phyloP scores from a whole-genome alignment of 1,140 invertebrate genomes.

The honey bee (Apis mellifera) region Amel_HAv3.1 CM009934.2:10959001-10959500 shows the following conservation, averaged over 20 bases:
- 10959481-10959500: slow-evolving; percentile 21
- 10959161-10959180: slow-evolving; percentile 34
- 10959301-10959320: neutral
- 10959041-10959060: neutral
- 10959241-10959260: neutral
- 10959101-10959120: neutral
- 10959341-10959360: neutral
- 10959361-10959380: no score
- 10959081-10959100: neutral
- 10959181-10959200: neutral
- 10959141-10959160: neutral
- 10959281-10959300: slow-evolving; percentile 16
- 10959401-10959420: no score
- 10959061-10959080: neutral
- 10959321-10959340: neutral
- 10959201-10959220: neutral
- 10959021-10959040: neutral
- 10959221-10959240: slow-evolving; percentile 1
- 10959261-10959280: neutral
- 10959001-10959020: slow-evolving; percentile 30
- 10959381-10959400: neutral
- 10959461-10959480: slow-evolving; percentile 45
- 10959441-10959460: no score
- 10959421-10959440: no score
- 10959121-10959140: slow-evolving; percentile 21